Percentiles rank a stretch among this genome's conserved stretches.
Conservation (phyloP, 2,888 invertebrate species). For the Agrilus biguttatus region DNA sequence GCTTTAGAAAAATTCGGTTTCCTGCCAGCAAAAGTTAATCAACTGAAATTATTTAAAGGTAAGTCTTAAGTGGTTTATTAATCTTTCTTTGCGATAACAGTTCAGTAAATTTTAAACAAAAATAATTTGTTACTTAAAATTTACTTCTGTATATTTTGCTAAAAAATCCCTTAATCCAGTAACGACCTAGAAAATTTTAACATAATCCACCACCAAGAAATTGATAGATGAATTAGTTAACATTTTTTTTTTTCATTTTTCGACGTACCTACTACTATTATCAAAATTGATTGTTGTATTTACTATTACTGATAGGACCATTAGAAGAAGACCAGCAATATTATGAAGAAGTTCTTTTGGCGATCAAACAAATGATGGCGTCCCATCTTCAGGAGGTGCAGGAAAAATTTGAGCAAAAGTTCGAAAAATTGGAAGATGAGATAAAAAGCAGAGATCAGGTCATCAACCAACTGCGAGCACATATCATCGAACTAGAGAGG, state of each 20-base stretch:
- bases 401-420: conserved; percentile 56
- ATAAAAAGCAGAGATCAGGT: conserved; percentile 68
- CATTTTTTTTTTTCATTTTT: too few relatives aligned
- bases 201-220: too few relatives aligned
- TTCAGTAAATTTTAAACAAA: too few relatives aligned
- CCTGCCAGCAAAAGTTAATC: conserved; percentile 43
- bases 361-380: conserved; percentile 68
- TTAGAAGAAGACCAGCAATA: conserved; percentile 62
- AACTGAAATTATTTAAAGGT: conserved; percentile 44
- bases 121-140: too few relatives aligned
- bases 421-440: conserved; percentile 64
- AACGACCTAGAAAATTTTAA: neutral
- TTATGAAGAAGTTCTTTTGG: conserved; percentile 63
- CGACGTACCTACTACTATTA: neutral
- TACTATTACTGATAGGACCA: conserved; percentile 32
- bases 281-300: neutral
- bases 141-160: too few relatives aligned
- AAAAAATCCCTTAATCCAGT: too few relatives aligned
- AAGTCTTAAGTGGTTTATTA: too few relatives aligned
- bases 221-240: too few relatives aligned
- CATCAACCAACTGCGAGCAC: conserved; percentile 59
- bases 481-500: conserved; percentile 52
- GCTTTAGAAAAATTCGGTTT: conserved; percentile 42
- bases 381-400: conserved; percentile 56
- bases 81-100: too few relatives aligned